Conservation (phyloP, 2,888 invertebrate species). For the Zaprionus bogoriensis region DNA sequence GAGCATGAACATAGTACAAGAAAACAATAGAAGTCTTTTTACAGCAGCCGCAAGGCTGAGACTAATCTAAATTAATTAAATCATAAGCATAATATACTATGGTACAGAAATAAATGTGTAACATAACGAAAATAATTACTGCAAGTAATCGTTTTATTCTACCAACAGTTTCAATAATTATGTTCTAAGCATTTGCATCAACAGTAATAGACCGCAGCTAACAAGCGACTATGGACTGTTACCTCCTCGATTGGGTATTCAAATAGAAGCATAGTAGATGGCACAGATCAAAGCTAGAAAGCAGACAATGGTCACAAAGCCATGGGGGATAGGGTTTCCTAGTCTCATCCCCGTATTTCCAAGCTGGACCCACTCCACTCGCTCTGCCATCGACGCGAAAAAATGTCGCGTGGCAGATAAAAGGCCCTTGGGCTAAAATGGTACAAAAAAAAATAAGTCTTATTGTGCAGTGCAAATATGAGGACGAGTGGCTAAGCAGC, state of each 20-base stretch:
- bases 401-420: constrained; percentile 76
- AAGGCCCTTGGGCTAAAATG: constrained; percentile 45
- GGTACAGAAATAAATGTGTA: constrained; percentile 19
- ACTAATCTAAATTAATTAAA: constrained; percentile 38
- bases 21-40: constrained; percentile 69
- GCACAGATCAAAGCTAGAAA: constrained; percentile 60
- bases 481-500: constrained; percentile 54
- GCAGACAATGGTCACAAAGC: constrained; percentile 55
- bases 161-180: too few relatives aligned
- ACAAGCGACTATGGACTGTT: constrained; percentile 16
- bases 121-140: constrained; percentile 11
- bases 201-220: too few relatives aligned
- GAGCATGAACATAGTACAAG: constrained; percentile 81
- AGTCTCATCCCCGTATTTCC: constrained; percentile 2
- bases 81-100: constrained; percentile 14
- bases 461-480: constrained; percentile 64
- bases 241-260: constrained; percentile 30
- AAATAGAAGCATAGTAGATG: constrained; percentile 32
- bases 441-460: constrained; percentile 33
- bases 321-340: constrained; percentile 14
- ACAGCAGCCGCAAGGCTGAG: constrained; percentile 37
- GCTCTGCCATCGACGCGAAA: constrained; percentile 54
- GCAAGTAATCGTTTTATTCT: background rate
- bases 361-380: background rate
- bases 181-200: too few relatives aligned